Percentiles rank a stretch among this genome's conserved stretches.
phyloP scores from a whole-genome alignment of 1,140 invertebrate genomes.

The Caenorhabditis remanei region DNA sequence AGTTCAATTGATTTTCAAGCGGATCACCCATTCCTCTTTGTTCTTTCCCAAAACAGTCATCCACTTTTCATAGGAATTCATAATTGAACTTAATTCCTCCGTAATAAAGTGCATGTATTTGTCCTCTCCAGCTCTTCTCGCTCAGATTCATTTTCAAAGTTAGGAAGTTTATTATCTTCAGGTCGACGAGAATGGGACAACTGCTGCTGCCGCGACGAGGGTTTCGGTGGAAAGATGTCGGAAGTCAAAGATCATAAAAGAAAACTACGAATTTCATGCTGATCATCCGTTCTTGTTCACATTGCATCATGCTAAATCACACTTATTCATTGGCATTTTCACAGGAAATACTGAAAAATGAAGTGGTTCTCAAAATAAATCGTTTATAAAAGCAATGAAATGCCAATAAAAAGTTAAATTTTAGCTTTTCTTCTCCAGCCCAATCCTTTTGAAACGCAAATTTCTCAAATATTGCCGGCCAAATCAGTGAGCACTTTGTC shows the following conservation, averaged over 20 bases:
- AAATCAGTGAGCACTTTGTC: conserved; percentile 12
- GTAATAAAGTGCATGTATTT: background rate
- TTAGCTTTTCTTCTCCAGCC: too few relatives aligned
- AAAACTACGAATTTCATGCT: background rate
- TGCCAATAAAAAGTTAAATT: too few relatives aligned
- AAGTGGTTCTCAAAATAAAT: too few relatives aligned
- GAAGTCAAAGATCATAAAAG: background rate
- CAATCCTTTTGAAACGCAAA: too few relatives aligned
- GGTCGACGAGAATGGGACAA: conserved; percentile 6
- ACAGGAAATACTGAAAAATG: background rate
- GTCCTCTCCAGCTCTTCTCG: too few relatives aligned
- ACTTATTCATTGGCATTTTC: background rate
- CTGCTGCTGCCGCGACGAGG: background rate
- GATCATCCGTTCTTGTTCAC: conserved; percentile 50
- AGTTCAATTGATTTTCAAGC: conserved; percentile 17
- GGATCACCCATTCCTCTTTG: conserved; percentile 49
- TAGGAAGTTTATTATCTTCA: background rate
- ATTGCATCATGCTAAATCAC: background rate
- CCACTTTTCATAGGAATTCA: conserved; percentile 29
- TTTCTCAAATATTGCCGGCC: background rate
- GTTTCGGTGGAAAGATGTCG: background rate
- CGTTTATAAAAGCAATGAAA: too few relatives aligned
- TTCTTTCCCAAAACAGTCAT: conserved; percentile 7
- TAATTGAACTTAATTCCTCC: background rate
- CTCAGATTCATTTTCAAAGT: background rate